Evolutionary conservation across 2,888 invertebrate genomes (phyloP).

Genomic region (Azorinus chamasolen): DNA sequence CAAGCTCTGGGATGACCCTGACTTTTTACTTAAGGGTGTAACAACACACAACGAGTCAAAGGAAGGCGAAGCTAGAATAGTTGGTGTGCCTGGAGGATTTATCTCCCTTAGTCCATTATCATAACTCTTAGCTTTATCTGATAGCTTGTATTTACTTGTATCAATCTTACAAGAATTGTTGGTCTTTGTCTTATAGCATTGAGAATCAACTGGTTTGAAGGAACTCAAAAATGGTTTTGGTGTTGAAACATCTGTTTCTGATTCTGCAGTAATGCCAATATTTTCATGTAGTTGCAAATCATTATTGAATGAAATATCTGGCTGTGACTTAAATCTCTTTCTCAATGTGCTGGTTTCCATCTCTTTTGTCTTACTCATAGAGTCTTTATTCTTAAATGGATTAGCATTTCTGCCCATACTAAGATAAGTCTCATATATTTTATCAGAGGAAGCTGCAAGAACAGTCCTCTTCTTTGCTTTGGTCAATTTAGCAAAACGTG

Average conservation of each 20-base stretch:
- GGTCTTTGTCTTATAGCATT: neutral
- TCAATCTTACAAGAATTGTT: neutral
- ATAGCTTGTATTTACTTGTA: neutral
- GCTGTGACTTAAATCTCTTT: conserved; percentile 51
- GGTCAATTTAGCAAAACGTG: conserved; percentile 8
- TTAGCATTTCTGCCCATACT: conserved; percentile 46
- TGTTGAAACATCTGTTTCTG: neutral
- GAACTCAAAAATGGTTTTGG: conserved; percentile 32
- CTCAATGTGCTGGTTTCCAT: conserved; percentile 25
- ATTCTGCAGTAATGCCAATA: conserved; percentile 10
- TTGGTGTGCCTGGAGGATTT: conserved; percentile 52
- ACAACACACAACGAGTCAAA: conserved; percentile 63
- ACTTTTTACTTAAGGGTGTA: conserved; percentile 49
- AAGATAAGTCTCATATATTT: conserved; percentile 64
- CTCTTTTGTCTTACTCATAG: neutral
- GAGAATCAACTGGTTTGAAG: conserved; percentile 31
- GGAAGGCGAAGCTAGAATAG: conserved; percentile 55
- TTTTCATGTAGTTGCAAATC: conserved; percentile 33
- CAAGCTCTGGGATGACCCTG: conserved; percentile 55
- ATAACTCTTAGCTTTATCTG: conserved; percentile 48
- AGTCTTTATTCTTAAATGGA: conserved; percentile 35
- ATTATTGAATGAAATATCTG: conserved; percentile 59
- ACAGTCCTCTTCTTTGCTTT: conserved; percentile 49
- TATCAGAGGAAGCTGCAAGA: conserved; percentile 60
- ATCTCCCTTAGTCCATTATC: conserved; percentile 43